A percentile compares a stretch with the other conserved stretches of the same genome.
These are phyloP conservation scores for Morone chrysops DNA, from an alignment of 2,113 vertebrate genomes.

Conservation along the genomic window DNA sequence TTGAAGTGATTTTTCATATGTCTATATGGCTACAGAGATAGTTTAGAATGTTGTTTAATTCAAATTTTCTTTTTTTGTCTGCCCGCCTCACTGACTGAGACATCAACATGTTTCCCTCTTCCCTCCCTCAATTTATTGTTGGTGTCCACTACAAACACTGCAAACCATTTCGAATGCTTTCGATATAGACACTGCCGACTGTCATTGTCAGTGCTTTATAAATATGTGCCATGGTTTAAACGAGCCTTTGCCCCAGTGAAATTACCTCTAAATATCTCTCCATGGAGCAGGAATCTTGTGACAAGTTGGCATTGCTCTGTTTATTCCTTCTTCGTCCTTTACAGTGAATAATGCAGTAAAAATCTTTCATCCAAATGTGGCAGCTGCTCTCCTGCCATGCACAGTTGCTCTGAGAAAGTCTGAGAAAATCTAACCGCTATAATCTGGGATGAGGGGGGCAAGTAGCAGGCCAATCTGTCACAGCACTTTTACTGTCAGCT, in stretches of 20 bases:
- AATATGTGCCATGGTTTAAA: neutral
- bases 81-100: conserved; percentile 46
- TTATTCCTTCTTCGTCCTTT: neutral
- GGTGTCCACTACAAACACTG: conserved; percentile 8
- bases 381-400: neutral
- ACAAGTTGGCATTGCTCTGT: neutral
- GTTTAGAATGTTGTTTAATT: conserved; percentile 42
- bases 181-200: neutral
- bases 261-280: neutral
- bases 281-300: neutral
- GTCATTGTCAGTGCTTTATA: neutral
- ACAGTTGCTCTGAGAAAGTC: neutral
- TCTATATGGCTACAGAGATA: conserved; percentile 23
- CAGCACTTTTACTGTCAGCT: neutral
- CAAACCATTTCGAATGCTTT: conserved; percentile 20
- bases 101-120: conserved; percentile 25
- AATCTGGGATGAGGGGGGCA: neutral
- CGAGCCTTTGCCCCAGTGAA: neutral
- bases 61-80: conserved; percentile 25
- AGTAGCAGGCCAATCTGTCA: neutral
- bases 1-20: conserved; percentile 62
- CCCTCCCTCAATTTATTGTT: conserved; percentile 31
- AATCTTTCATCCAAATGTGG: neutral
- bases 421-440: neutral
- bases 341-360: neutral